These are phyloP conservation scores for Excalfactoria chinensis DNA, from an alignment of 2,113 vertebrate genomes.

Conservation along the genomic window DNA sequence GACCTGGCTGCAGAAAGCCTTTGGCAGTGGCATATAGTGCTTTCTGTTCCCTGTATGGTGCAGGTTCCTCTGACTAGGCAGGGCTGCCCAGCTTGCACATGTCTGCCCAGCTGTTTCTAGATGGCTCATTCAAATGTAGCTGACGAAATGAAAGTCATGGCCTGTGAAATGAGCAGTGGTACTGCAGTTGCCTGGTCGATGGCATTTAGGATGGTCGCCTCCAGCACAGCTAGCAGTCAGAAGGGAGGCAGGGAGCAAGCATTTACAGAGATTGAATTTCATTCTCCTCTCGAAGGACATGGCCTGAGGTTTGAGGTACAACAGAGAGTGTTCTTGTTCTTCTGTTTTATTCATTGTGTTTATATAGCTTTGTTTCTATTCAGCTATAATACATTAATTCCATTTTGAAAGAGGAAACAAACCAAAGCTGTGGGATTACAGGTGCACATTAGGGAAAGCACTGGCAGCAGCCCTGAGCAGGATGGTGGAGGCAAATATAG, in stretches of 20 bases:
- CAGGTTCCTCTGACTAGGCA: fast-evolving
- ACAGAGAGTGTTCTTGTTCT: background rate
- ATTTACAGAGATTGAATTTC: background rate
- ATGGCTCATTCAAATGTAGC: conserved; percentile 13
- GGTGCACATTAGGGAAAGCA: background rate
- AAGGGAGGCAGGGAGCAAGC: background rate
- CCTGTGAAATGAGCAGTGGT: background rate
- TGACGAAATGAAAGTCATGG: conserved; percentile 13
- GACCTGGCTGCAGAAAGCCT: background rate
- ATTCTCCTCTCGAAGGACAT: background rate
- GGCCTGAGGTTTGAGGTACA: background rate
- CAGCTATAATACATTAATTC: background rate
- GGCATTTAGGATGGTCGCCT: background rate
- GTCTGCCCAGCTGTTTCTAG: background rate
- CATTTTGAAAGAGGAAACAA: background rate
- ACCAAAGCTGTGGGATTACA: background rate
- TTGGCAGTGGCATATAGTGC: background rate
- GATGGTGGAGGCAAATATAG: background rate
- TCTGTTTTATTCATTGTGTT: background rate
- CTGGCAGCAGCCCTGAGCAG: background rate
- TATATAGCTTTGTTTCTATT: background rate
- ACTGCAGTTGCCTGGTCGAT: background rate
- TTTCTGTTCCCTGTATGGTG: background rate
- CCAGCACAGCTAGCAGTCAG: background rate
- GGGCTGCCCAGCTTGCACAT: background rate